Conservation (phyloP, 2,797 vertebrate species). For the Lacerta agilis region DNA sequence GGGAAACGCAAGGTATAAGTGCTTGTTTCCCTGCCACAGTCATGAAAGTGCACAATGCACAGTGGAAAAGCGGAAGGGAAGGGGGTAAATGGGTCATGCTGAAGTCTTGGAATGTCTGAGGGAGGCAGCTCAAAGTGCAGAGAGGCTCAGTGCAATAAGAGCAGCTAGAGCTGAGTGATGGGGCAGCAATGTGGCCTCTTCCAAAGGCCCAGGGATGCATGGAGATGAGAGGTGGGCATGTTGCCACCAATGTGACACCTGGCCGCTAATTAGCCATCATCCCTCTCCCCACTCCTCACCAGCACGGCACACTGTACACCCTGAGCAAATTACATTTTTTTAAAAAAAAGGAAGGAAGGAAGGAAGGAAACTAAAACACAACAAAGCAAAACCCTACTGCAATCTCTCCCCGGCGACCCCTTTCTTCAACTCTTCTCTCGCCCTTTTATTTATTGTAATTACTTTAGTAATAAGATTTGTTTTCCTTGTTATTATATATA, state of each 20-base stretch:
- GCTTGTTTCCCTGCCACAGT: neutral
- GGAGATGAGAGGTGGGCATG: constrained; percentile 62
- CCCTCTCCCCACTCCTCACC: constrained; percentile 53
- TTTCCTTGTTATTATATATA: constrained; percentile 79
- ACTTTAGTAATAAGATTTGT: constrained; percentile 81
- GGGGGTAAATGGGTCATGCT: constrained; percentile 10
- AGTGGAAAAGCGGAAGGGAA: neutral
- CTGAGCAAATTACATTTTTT: constrained; percentile 74
- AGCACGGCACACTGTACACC: constrained; percentile 54
- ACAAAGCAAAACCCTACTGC: constrained; percentile 52
- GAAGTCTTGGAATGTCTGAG: constrained; percentile 10
- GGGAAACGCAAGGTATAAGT: neutral
- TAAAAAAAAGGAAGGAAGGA: neutral
- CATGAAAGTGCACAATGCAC: neutral
- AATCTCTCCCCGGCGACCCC: constrained; percentile 71
- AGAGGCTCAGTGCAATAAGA: constrained; percentile 48
- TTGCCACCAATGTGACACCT: constrained; percentile 60
- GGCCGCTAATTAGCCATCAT: constrained; percentile 72
- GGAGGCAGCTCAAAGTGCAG: constrained; percentile 7
- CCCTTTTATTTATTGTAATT: constrained; percentile 82
- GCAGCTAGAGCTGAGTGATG: constrained; percentile 12
- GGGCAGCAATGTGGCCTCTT: constrained; percentile 38
- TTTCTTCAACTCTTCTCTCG: constrained; percentile 67
- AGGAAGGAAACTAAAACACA: no score
- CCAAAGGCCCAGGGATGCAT: constrained; percentile 51